phyloP scores from a whole-genome alignment of 2,113 vertebrate genomes.

The Ictalurus furcatus region DNA sequence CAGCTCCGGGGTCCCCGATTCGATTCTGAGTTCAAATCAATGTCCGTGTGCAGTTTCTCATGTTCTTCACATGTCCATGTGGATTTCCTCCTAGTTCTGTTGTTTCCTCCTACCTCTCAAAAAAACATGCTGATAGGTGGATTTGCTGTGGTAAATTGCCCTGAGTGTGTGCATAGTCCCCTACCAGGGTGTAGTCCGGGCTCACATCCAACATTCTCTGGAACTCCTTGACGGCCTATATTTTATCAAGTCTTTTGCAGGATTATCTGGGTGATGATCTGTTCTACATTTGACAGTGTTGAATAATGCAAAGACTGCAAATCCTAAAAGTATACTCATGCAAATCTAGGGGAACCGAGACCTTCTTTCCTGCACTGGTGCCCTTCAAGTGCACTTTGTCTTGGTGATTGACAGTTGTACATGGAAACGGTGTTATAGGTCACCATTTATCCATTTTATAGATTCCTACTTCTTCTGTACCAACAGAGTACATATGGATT shows the following conservation, averaged over 20 bases:
- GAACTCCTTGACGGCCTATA: background rate
- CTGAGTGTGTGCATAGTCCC: background rate
- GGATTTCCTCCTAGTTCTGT: background rate
- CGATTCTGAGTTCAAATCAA: background rate
- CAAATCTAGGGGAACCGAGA: background rate
- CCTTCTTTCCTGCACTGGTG: background rate
- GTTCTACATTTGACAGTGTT: slow-evolving; percentile 15
- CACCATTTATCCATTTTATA: background rate
- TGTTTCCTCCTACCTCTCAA: background rate
- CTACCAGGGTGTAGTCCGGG: background rate
- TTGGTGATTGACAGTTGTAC: background rate
- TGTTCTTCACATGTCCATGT: background rate
- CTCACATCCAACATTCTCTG: background rate
- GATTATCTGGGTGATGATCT: slow-evolving; percentile 31
- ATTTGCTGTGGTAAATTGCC: background rate
- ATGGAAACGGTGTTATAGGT: background rate
- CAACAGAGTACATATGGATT: slow-evolving; percentile 15
- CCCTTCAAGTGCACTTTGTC: background rate
- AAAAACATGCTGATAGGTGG: background rate
- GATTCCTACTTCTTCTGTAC: background rate
- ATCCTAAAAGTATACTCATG: background rate
- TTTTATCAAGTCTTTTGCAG: background rate
- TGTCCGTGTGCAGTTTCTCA: background rate
- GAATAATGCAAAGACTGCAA: slow-evolving; percentile 29
- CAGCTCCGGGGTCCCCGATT: background rate